Evolutionary conservation across 2,113 vertebrate genomes (phyloP).

Genomic region (Bagarius yarrelli): DNA sequence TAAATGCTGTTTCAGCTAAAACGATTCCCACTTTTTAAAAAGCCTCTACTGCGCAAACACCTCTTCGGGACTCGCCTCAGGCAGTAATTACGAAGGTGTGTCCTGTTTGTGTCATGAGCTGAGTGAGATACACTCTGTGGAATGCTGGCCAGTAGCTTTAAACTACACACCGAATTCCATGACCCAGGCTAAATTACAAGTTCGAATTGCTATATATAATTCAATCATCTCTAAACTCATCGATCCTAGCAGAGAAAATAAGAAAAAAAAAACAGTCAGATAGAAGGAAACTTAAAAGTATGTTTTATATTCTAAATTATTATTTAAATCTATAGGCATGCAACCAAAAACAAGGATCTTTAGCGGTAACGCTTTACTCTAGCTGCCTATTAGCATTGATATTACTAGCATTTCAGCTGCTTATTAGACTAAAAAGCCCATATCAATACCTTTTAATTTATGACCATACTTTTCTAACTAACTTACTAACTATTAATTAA

Average conservation of each 20-base stretch:
- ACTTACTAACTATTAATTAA: no score
- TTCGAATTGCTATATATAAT: not conserved
- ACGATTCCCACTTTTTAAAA: not conserved
- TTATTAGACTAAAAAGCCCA: no score
- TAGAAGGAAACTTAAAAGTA: not conserved
- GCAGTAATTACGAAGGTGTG: not conserved
- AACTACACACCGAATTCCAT: not conserved
- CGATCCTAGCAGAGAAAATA: no score
- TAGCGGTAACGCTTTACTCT: no score
- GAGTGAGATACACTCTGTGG: constrained; percentile 17
- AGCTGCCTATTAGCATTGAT: no score
- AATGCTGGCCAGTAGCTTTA: constrained; percentile 6
- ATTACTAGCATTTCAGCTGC: no score
- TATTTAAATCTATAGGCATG: not conserved
- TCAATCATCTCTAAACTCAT: not conserved
- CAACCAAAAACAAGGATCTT: no score
- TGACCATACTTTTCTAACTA: no score
- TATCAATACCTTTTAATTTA: no score
- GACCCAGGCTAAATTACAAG: constrained; percentile 6
- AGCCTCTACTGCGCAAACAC: not conserved
- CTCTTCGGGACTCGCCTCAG: not conserved
- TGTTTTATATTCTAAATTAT: not conserved
- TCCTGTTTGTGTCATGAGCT: constrained; percentile 15
- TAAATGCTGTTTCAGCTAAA: not conserved
- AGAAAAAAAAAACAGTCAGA: no score